phyloP scores from a whole-genome alignment of 1,140 invertebrate genomes.

The Nephotettix cincticeps region DNA sequence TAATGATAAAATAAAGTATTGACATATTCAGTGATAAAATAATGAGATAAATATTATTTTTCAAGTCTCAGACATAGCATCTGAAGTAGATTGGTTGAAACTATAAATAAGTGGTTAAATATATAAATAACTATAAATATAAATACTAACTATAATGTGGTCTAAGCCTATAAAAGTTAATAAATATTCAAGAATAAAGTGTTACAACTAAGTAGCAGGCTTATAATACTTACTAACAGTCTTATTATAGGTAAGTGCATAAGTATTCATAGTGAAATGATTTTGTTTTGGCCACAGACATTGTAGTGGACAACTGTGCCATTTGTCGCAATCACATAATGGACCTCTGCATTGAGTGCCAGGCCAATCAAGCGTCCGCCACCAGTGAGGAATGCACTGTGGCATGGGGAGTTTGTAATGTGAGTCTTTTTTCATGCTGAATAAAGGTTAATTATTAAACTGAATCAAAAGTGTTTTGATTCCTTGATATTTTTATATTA shows the following conservation, averaged over 20 bases:
- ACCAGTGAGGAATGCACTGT: slow-evolving; percentile 99
- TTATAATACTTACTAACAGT: not conserved
- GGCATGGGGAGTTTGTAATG: slow-evolving; percentile 99
- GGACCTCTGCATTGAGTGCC: slow-evolving; percentile 99
- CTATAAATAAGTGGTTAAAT: no score
- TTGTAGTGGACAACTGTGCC: slow-evolving; percentile 99
- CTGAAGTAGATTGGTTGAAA: no score
- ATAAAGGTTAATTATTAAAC: slow-evolving; percentile 11
- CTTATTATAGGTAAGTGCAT: not conserved
- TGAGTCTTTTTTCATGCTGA: slow-evolving; percentile 51
- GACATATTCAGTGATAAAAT: no score
- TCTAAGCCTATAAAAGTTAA: no score
- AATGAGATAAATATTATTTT: no score
- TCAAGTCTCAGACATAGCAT: no score
- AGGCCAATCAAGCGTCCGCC: slow-evolving; percentile 97
- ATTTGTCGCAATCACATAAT: slow-evolving; percentile 99
- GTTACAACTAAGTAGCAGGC: no score
- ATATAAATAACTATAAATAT: no score
- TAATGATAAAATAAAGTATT: no score
- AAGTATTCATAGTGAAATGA: not conserved
- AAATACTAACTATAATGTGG: no score
- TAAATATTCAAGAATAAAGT: no score
- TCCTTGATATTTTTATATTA: no score
- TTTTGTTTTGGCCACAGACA: slow-evolving; percentile 63
- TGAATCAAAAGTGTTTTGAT: not conserved